Evolutionary conservation across 2,797 vertebrate species (phyloP), one percentile per base, ranked within the genome.

Genomic region (Salmo trutta): DNA sequence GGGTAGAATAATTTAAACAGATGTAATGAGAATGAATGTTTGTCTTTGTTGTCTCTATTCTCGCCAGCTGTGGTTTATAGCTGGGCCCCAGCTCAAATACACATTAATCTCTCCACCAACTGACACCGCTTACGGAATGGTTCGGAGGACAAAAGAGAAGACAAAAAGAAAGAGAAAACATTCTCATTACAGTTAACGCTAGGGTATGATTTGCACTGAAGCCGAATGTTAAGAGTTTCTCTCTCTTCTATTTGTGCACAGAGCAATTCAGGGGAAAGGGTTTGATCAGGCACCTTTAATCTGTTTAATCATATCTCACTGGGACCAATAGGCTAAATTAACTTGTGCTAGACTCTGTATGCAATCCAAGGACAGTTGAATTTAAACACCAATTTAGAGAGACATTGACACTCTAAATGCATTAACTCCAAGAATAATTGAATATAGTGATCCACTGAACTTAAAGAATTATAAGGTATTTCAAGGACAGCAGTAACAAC

Each of bases 1-100:
- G 78, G 75, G 74, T 77, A 84, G 79, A 88, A 88, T 88, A 82
- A 90, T 88, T 90, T 86, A 86, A 53, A 33, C 79, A 83, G 78
- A 80, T 81, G 80, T 91, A 91, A 93, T 90, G 87, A 92, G 86
- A 91, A 88, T 84, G 72, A 88, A 90, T 85, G 86, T 85, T 74
- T 86, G 80, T 73, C 78, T 88, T 87, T 82, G 71, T 70, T 84
- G 47, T 79, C 67, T 80, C 80, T 85, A 80, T 78, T 77, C 66
- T 78, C 29, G 71, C 77, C 82, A 75, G 59, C 86, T 87, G 89
- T 81, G 84, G 78, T 81, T 83, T 84, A 73, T 82, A 92, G 83
- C 81, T 77, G 72, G 62, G 76, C 47, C 54, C 77, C 56, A 79
- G 5, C 66, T 74, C 76, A 80, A 56, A 78, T 75, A 80, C 65